Percentiles rank a stretch among this genome's conserved stretches.
These are phyloP conservation scores for Aphelocoma coerulescens DNA, from an alignment of 2,113 vertebrate species.

Conservation along the genomic window DNA sequence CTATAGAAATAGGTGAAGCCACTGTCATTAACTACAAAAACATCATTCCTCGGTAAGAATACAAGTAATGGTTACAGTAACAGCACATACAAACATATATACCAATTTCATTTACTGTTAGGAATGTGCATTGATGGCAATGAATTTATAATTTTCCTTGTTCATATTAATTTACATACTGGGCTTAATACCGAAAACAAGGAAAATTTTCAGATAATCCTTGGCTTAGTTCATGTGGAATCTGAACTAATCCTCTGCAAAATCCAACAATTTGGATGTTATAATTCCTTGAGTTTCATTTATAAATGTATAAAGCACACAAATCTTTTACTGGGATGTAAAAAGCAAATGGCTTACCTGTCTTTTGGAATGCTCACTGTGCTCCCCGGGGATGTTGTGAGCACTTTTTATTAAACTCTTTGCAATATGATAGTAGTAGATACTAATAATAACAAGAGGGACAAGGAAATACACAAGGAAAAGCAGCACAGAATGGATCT, in stretches of 20 bases:
- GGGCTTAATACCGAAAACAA: neutral
- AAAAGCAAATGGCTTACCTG: constrained; percentile 78
- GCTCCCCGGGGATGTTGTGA: constrained; percentile 90
- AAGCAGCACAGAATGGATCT: constrained; percentile 91
- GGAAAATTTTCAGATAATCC: neutral
- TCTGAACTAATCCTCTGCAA: neutral
- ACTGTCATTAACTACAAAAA: neutral
- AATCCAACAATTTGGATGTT: neutral
- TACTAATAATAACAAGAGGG: constrained; percentile 86
- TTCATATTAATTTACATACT: neutral
- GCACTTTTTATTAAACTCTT: constrained; percentile 89
- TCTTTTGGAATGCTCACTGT: constrained; percentile 88
- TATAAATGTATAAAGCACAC: neutral
- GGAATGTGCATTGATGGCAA: neutral
- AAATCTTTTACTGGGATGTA: neutral
- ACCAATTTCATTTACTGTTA: neutral
- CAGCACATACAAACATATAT: neutral
- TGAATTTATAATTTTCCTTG: neutral
- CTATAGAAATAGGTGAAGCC: neutral
- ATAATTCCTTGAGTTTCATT: neutral
- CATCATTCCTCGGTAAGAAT: neutral
- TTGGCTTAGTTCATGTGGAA: neutral
- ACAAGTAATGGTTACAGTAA: neutral
- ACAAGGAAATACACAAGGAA: constrained; percentile 93
- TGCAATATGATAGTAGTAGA: constrained; percentile 93